A percentile compares a stretch with the other conserved stretches of the same genome.
These are phyloP conservation scores for Neodiprion fabricii DNA, from an alignment of 1,140 invertebrate genomes.

Conservation along the genomic window DNA sequence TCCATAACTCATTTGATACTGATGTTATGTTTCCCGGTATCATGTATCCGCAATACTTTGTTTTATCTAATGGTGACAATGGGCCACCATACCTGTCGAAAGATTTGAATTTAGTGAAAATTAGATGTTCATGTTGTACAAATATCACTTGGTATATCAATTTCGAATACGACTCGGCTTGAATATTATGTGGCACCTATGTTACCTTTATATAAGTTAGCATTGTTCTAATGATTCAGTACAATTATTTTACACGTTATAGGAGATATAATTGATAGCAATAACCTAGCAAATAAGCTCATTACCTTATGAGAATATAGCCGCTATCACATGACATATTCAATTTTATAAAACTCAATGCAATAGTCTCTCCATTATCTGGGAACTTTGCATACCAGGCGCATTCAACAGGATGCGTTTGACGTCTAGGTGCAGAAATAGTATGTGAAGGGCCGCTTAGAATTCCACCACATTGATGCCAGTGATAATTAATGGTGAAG, in stretches of 20 bases:
- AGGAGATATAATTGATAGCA: too few relatives aligned
- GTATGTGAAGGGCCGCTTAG: conserved; percentile 39
- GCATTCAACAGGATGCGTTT: conserved; percentile 65
- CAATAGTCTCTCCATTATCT: conserved; percentile 61
- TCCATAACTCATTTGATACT: conserved; percentile 60
- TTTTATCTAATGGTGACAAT: conserved; percentile 64
- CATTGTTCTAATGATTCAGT: too few relatives aligned
- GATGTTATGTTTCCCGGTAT: conserved; percentile 33
- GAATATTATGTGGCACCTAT: neutral
- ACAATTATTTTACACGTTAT: too few relatives aligned
- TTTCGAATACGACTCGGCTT: neutral
- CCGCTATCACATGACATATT: conserved; percentile 66
- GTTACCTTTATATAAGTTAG: too few relatives aligned
- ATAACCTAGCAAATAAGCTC: too few relatives aligned
- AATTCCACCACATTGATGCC: conserved; percentile 53
- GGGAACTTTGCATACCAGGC: conserved; percentile 67
- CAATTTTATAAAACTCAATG: conserved; percentile 61
- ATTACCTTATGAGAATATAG: conserved; percentile 62
- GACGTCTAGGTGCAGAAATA: conserved; percentile 48
- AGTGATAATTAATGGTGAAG: conserved; percentile 52
- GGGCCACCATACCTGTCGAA: conserved; percentile 59
- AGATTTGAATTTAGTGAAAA: neutral
- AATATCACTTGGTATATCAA: too few relatives aligned
- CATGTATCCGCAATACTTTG: conserved; percentile 61
- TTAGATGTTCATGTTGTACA: too few relatives aligned